Conservation (phyloP, 2,888 invertebrate genomes). For the Maniola hyperantus region DNA sequence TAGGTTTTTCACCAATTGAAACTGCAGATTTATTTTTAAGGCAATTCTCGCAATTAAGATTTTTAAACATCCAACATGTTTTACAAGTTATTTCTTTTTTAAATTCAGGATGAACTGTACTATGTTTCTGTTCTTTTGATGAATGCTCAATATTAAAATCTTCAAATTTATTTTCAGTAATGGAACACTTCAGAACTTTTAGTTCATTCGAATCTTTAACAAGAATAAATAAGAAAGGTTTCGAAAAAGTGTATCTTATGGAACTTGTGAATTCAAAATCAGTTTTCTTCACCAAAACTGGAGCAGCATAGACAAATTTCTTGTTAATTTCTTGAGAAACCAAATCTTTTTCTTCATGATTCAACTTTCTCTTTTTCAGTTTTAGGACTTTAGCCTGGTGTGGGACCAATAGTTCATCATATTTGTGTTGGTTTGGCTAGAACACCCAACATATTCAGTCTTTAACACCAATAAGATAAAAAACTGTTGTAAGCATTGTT, state of each 20-base stretch:
- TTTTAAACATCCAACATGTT: conserved; percentile 49
- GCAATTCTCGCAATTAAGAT: conserved; percentile 44
- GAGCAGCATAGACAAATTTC: conserved; percentile 20
- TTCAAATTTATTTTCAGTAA: background rate
- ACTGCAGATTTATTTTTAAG: conserved; percentile 6
- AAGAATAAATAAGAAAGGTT: conserved; percentile 27
- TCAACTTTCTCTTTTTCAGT: background rate
- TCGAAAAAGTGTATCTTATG: conserved; percentile 45
- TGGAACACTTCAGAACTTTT: background rate
- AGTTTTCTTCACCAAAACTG: conserved; percentile 13
- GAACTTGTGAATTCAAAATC: conserved; percentile 27
- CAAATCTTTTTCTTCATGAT: background rate
- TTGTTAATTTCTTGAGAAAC: conserved; percentile 1
- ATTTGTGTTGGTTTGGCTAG: conserved; percentile 64
- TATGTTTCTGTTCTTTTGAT: conserved; percentile 9
- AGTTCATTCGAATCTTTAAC: background rate
- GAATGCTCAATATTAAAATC: background rate
- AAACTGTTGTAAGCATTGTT: background rate
- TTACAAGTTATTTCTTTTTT: conserved; percentile 36
- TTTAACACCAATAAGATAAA: conserved; percentile 12
- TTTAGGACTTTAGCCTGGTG: conserved; percentile 43
- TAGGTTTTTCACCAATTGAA: background rate
- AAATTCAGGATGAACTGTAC: background rate
- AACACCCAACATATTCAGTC: conserved; percentile 42
- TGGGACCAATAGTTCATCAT: conserved; percentile 57